Evolutionary conservation across 2,888 invertebrate genomes (phyloP).

Genomic region (Cryptosula pallasiana): DNA sequence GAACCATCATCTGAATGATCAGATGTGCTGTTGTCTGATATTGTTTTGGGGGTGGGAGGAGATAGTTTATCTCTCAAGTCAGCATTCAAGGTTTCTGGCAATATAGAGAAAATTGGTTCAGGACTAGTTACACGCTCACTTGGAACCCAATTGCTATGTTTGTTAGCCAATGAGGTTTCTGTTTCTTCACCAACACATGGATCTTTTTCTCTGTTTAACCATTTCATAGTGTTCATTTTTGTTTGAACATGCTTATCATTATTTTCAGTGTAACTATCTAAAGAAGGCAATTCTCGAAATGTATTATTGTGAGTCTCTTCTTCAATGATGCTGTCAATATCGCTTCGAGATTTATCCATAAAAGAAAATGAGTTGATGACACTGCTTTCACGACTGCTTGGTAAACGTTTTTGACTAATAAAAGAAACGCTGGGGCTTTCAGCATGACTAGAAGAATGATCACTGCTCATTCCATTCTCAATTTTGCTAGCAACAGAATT

Average conservation of each 20-base stretch:
- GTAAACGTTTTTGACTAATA: conserved; percentile 18
- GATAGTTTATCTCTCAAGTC: background rate
- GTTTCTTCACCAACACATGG: background rate
- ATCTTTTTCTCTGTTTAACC: background rate
- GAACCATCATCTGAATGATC: background rate
- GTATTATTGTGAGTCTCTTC: no score
- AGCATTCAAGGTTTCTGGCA: background rate
- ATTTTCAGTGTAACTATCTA: background rate
- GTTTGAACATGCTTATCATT: background rate
- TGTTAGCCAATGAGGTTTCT: background rate
- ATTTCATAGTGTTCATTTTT: background rate
- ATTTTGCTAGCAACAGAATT: background rate
- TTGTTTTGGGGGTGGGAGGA: background rate
- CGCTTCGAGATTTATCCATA: background rate
- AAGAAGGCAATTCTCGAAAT: no score
- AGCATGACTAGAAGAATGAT: background rate
- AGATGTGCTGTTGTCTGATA: background rate
- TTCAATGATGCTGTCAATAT: no score
- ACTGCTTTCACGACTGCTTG: background rate
- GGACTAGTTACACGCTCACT: background rate
- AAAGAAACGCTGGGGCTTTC: conserved; percentile 17
- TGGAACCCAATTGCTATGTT: background rate
- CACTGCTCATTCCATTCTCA: background rate
- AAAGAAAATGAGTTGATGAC: background rate
- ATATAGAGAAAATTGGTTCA: background rate